phyloP scores from a whole-genome alignment of 2,888 invertebrate genomes.

The Nomada ruficornis region DNA sequence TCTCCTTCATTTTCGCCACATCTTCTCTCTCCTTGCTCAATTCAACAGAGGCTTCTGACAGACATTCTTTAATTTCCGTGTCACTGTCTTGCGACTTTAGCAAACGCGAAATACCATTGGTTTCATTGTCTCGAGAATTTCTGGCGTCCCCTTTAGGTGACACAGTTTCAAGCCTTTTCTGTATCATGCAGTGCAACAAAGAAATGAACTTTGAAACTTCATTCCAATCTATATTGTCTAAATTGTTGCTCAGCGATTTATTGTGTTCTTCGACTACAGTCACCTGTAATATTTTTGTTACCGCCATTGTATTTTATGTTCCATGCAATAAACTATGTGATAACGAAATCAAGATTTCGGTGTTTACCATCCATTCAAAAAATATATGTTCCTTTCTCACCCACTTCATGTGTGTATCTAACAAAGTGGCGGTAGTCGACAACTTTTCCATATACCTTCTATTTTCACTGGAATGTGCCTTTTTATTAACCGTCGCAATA shows the following conservation, averaged over 20 bases:
- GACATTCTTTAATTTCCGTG: slow-evolving; percentile 58
- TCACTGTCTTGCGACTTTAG: slow-evolving; percentile 45
- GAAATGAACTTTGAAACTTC: slow-evolving; percentile 71
- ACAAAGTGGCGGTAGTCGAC: slow-evolving; percentile 49
- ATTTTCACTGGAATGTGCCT: slow-evolving; percentile 32
- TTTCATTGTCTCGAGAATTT: background rate
- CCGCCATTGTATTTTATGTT: background rate
- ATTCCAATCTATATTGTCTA: slow-evolving; percentile 28
- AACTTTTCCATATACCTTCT: slow-evolving; percentile 60
- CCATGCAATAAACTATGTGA: background rate
- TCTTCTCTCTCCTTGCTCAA: slow-evolving; percentile 45
- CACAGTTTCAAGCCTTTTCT: slow-evolving; percentile 39
- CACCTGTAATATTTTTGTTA: slow-evolving; percentile 63
- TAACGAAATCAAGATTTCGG: background rate
- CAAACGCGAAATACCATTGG: slow-evolving; percentile 65
- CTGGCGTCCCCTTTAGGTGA: slow-evolving; percentile 1
- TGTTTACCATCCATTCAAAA: slow-evolving; percentile 77
- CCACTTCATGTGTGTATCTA: slow-evolving; percentile 73
- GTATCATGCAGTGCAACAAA: slow-evolving; percentile 64
- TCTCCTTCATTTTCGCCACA: slow-evolving; percentile 51
- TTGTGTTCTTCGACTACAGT: slow-evolving; percentile 70
- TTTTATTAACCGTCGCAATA: slow-evolving; percentile 34
- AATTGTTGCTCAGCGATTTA: slow-evolving; percentile 32
- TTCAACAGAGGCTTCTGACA: slow-evolving; percentile 40
- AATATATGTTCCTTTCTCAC: slow-evolving; percentile 67